Base-by-base conservation (phyloP, 1,140 invertebrate species). In the Ostrea denselamellosa region DNA sequence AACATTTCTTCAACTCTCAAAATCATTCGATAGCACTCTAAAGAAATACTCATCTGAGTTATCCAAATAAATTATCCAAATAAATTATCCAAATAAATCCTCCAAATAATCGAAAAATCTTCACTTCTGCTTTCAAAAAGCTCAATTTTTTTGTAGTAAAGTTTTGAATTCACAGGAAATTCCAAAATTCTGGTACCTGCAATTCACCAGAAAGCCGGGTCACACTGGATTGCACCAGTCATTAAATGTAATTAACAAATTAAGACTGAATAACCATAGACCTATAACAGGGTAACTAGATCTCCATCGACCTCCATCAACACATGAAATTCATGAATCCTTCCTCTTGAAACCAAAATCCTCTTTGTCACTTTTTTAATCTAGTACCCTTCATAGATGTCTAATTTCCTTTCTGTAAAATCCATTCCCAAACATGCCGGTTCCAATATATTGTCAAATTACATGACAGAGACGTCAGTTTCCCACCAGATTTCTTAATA, bases 401-500 rank as follows among this genome's bases (percentile, higher is more conserved):
- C 34, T 28, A 77, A 77, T 34, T 77, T 34, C 28, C 56, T 62
- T n/a, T 2, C 25, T 14, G 28, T 34, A 25, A 14, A 77, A 5
- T 28, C 25, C 25, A 28, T 34, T 34, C 7, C 28, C 25, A 28
- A 34, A 44, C 68, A 62, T 19, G 22, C 68, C 10, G 28, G 8
- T 12, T n/a, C 17, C 28, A 34, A 28, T 14, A 44, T 44, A 77
- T 77, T 77, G 68, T 77, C 68, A 77, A 77, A 77, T 77, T 77
- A 22, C 68, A 77, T 34, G 25, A 77, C 25, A 12, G 28, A 17
- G 25, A 2, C 9, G 25, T 17, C 25, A 77, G 28, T 77, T 62
- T 77, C 68, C 68, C 68, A 77, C 68, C 58, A 77, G 17, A 28
- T 71, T 34, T 62, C 56, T 77, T 77, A 28, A 77, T 77, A 77